Evolutionary conservation across 2,888 invertebrate genomes (phyloP), one percentile per base, ranked within the genome.

Genomic region (Thelaira solivaga): DNA sequence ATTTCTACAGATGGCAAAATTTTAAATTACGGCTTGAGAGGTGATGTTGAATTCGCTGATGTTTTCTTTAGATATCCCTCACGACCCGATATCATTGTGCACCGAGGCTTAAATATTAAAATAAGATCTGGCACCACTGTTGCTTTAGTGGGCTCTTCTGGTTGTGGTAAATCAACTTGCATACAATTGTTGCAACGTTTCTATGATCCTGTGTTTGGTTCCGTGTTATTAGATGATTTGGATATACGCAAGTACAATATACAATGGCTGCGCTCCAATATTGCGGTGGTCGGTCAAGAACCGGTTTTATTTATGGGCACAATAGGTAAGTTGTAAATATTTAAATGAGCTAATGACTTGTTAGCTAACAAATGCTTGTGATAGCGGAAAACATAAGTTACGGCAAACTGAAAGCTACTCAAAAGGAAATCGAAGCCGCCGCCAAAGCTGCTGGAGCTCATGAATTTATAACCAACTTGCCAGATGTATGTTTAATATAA

Each of bases 281-380:
- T 97, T 77, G 96, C 95, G 0, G 92, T 96, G 4, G 97, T 97
- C 11, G 95, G 96, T 0, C 97, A 97, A 87, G 97, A 97, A 82
- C 97, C 96, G 0, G 93, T 95, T 4, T 90, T 97, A 6, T 97
- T 97, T 87, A 93, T 94, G 83, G 93, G 94, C 4, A 92, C 93
- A 20, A 95, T 97, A 76, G 84, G 86, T 86, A 80, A 49, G 11
- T 31, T 57, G 7, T 39, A 13, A 2, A 16, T 16, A n/a, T n/a
- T n/a, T n/a, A n/a, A n/a, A n/a, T 39, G 8, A 4, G 4, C 1
- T 6, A 13, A 39, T 6, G 2, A 39, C n/a, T n/a, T n/a, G n/a
- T n/a, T n/a, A n/a, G n/a, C n/a, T n/a, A n/a, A n/a, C n/a, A n/a
- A n/a, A n/a, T n/a, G n/a, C n/a, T n/a, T n/a, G n/a, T n/a, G n/a